These are phyloP conservation scores for Phrynocephalus guinanensis DNA, from an alignment of 2,797 vertebrate species.

Conservation along the genomic window DNA sequence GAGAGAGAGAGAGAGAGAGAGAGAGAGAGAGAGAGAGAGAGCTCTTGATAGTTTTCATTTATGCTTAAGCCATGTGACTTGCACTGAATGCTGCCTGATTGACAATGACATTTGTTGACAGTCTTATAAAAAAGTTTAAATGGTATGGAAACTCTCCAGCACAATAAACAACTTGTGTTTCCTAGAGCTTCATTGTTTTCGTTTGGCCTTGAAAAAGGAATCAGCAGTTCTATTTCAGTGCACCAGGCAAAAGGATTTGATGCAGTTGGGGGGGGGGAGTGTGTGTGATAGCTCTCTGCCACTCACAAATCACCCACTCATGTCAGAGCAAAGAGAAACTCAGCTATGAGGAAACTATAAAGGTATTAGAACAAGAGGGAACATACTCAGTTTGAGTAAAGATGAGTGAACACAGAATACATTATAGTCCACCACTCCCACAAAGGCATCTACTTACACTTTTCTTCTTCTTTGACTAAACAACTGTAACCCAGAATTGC, in stretches of 20 bases:
- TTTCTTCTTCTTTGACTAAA: background rate
- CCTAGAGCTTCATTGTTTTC: conserved; percentile 17
- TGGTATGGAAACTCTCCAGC: background rate
- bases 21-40: no score
- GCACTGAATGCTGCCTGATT: background rate
- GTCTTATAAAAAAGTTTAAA: background rate
- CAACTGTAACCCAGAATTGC: background rate
- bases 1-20: no score
- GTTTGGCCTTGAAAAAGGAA: conserved; percentile 10
- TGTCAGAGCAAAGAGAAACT: background rate
- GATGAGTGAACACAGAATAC: background rate
- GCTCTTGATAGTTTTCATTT: background rate
- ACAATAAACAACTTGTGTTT: conserved; percentile 33
- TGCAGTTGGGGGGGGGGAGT: background rate
- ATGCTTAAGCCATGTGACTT: conserved; percentile 16
- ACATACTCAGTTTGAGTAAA: background rate
- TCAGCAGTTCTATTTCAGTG: background rate
- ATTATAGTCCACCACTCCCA: background rate
- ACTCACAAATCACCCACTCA: conserved; percentile 9
- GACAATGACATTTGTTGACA: conserved; percentile 5
- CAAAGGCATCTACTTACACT: background rate
- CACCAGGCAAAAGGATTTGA: conserved; percentile 13
- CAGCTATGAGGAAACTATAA: background rate
- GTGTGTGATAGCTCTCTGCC: background rate
- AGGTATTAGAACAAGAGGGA: background rate